Percentiles rank a stretch among this genome's conserved stretches.
Conservation (phyloP, 2,888 invertebrate species). For the Andrena fulva region DNA sequence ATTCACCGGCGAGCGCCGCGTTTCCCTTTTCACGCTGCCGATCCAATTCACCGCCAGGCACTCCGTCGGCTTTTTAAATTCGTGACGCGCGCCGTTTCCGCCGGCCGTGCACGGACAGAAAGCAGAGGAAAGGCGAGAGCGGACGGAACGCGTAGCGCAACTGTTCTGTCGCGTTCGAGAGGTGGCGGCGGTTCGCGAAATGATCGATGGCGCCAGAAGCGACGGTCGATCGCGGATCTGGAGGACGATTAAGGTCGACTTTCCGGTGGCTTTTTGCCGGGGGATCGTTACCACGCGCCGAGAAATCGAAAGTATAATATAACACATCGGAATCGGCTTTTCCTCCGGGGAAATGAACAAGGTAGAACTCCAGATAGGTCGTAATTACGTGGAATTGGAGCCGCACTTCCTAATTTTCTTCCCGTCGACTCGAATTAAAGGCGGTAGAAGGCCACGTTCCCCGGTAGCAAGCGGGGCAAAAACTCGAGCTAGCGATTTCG, state of each 20-base stretch:
- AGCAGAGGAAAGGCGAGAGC: neutral
- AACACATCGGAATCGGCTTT: too few relatives aligned
- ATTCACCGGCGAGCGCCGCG: conserved; percentile 36
- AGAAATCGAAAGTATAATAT: neutral
- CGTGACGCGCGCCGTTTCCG: conserved; percentile 28
- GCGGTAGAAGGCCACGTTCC: neutral
- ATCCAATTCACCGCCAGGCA: conserved; percentile 42
- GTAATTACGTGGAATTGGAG: too few relatives aligned
- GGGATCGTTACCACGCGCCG: neutral
- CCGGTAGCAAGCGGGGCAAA: too few relatives aligned
- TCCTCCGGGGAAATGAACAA: too few relatives aligned
- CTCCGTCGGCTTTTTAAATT: conserved; percentile 32
- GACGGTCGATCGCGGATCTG: conserved; percentile 27
- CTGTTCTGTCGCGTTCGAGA: neutral
- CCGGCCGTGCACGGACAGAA: neutral
- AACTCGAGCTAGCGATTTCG: too few relatives aligned
- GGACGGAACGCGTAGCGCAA: neutral
- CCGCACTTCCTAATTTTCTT: too few relatives aligned
- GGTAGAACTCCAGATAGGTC: too few relatives aligned
- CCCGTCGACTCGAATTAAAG: neutral
- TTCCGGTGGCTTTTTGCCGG: conserved; percentile 27
- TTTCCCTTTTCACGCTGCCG: conserved; percentile 51
- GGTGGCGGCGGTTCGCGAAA: conserved; percentile 40
- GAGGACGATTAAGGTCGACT: conserved; percentile 50
- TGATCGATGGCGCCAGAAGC: conserved; percentile 66